Evolutionary conservation across 2,797 vertebrate species (phyloP), one percentile per base, ranked within the genome.

Genomic region (Siniperca undulata): DNA sequence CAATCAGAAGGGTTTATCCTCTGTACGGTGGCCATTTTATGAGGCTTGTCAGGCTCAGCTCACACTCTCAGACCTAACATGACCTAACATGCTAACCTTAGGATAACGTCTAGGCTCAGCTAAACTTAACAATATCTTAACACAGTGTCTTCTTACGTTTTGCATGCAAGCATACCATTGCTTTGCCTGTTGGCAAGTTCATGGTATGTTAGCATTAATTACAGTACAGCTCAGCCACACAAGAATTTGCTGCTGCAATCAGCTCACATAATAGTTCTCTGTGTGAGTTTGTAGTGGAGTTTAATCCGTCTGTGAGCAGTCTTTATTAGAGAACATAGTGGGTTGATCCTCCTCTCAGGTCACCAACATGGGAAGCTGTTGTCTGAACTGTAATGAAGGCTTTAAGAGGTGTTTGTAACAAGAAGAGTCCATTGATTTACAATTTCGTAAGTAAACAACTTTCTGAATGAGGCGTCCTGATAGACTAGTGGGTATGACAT

Each of bases 281-380:
- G 27, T 42, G 27, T 75, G 46, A 10, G 65, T 42, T 27, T 27
- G 79, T 70, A 5, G 30, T 73, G 1, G n/a, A 48, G 24, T 68
- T 65, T 27, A 81, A 74, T 78, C 83, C 67, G 67, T 80, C 42
- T 59, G 34, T 20, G 59, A 80, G 38, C 7, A 1, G 6, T 3
- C 14, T 42, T 56, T 64, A 78, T 71, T 27, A 34, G 66, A 58
- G 17, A 64, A 55, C 67, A 60, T 56, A 19, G 16, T 1, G 42
- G 13, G 36, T 13, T 24, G 61, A 72, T 55, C 75, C 75, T 68
- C 48, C 27, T 59, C 46, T 82, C 72, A 16, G 76, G 55, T 50
- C 58, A 5, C n/a, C 50, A 9, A 24, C 72, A 40, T 19, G 52
- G 34, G 48, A 60, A 76, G 46, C 56, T 60, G 27, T 46, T 19